These are phyloP conservation scores for Carabus problematicus DNA, from an alignment of 2,888 invertebrate genomes.

Conservation along the genomic window DNA sequence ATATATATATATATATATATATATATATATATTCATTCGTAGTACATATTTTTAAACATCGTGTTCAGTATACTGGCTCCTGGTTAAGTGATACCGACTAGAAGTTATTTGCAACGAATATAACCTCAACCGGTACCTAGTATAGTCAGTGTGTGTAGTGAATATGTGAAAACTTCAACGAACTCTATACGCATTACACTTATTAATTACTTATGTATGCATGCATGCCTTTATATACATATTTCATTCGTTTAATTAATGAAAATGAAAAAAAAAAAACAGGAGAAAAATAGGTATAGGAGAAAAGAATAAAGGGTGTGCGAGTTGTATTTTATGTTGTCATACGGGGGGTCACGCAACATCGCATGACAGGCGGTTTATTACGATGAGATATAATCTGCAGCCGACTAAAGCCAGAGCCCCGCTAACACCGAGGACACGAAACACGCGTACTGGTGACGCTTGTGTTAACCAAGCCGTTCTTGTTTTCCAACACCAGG, in stretches of 20 bases:
- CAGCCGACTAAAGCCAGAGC: conserved; percentile 54
- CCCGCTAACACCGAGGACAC: conserved; percentile 40
- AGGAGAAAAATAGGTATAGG: conserved; percentile 48
- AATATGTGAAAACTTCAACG: conserved; percentile 5
- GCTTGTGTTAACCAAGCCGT: conserved; percentile 50
- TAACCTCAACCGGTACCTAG: too few relatives aligned
- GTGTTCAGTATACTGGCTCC: too few relatives aligned
- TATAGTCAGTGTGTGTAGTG: not conserved
- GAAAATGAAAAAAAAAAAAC: conserved; percentile 53
- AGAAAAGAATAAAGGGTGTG: conserved; percentile 54
- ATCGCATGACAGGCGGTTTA: conserved; percentile 58
- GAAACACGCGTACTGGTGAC: conserved; percentile 43
- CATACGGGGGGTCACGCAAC: conserved; percentile 57
- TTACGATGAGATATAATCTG: conserved; percentile 56
- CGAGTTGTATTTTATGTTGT: conserved; percentile 58
- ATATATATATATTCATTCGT: not conserved
- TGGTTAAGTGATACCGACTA: not conserved
- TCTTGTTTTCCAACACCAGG: conserved; percentile 49
- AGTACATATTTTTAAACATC: not conserved
- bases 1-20: too few relatives aligned
- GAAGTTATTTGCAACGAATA: not conserved
- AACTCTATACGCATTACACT: conserved; percentile 32
- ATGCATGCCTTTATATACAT: conserved; percentile 50
- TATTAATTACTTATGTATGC: conserved; percentile 50
- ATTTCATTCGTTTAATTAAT: conserved; percentile 58